A percentile compares a stretch with the other conserved stretches of the same genome.
Evolutionary conservation across 2,888 invertebrate genomes (phyloP).

Genomic region (Abscondita cerata): DNA sequence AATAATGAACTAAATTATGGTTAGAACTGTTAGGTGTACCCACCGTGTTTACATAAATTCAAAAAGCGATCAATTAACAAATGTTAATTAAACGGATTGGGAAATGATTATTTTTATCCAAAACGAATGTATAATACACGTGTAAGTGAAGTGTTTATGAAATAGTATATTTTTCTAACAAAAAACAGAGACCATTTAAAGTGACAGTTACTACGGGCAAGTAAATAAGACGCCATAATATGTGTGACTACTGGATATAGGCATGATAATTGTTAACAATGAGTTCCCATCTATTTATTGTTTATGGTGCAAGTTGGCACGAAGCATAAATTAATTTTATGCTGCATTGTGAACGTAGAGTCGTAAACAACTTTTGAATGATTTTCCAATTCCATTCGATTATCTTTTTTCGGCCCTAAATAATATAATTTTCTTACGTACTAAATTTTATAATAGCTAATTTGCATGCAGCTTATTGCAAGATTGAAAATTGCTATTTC

Average conservation of each 20-base stretch:
- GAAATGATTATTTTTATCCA: too few species aligned
- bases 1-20: constrained; percentile 48
- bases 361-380: constrained; percentile 41
- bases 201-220: constrained; percentile 13
- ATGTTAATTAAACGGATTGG: too few species aligned
- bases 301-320: constrained; percentile 37
- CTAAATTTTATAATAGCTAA: constrained; percentile 27
- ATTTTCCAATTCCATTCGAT: constrained; percentile 34
- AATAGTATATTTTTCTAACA: constrained; percentile 8
- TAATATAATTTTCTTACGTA: constrained; percentile 24
- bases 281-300: constrained; percentile 38
- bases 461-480: constrained; percentile 29
- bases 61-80: constrained; percentile 9
- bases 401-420: constrained; percentile 21
- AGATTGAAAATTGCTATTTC: constrained; percentile 29
- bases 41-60: constrained; percentile 29
- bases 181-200: background rate
- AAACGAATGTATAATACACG: constrained; percentile 1
- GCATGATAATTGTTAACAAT: constrained; percentile 37
- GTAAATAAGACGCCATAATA: constrained; percentile 26
- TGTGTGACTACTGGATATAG: constrained; percentile 30
- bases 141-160: constrained; percentile 8
- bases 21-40: constrained; percentile 15
- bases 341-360: constrained; percentile 39
- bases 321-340: constrained; percentile 43